Conservation (phyloP, 2,797 vertebrate genomes). For the Microchirus variegatus region DNA sequence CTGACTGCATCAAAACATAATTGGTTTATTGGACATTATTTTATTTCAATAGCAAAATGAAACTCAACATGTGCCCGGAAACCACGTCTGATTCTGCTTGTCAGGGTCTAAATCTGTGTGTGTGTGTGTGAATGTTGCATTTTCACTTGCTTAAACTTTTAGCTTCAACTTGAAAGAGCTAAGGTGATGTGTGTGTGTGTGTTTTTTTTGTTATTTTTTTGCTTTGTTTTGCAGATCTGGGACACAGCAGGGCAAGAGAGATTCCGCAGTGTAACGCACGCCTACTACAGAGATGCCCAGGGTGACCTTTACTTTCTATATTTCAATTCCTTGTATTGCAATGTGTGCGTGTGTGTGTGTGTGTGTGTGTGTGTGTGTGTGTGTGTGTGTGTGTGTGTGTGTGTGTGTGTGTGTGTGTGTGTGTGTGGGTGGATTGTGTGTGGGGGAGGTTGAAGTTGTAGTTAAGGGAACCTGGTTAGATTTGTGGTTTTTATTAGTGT, state of each 20-base stretch:
- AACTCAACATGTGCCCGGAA: too few relatives aligned
- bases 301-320: constrained; percentile 78
- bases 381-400: constrained; percentile 11
- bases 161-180: constrained; percentile 15
- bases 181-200: not conserved
- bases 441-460: constrained; percentile 3
- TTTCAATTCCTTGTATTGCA: constrained; percentile 44
- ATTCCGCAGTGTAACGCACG: constrained; percentile 97
- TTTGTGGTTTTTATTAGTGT: constrained; percentile 8
- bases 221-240: constrained; percentile 87
- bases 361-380: constrained; percentile 20
- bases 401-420: constrained; percentile 11
- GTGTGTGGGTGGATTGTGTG: constrained; percentile 9
- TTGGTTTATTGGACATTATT: too few relatives aligned
- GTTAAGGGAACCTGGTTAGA: constrained; percentile 21
- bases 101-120: constrained; percentile 25
- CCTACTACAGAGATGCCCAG: constrained; percentile 97
- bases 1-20: not conserved
- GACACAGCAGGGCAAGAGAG: constrained; percentile 97
- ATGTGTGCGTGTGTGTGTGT: constrained; percentile 4
- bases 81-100: too few relatives aligned
- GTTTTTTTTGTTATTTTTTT: not conserved
- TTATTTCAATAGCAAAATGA: too few relatives aligned
- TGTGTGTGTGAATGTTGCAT: constrained; percentile 31
- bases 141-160: too few relatives aligned